Conservation (phyloP, 2,888 invertebrate genomes). For the Tineola bisselliella region DNA sequence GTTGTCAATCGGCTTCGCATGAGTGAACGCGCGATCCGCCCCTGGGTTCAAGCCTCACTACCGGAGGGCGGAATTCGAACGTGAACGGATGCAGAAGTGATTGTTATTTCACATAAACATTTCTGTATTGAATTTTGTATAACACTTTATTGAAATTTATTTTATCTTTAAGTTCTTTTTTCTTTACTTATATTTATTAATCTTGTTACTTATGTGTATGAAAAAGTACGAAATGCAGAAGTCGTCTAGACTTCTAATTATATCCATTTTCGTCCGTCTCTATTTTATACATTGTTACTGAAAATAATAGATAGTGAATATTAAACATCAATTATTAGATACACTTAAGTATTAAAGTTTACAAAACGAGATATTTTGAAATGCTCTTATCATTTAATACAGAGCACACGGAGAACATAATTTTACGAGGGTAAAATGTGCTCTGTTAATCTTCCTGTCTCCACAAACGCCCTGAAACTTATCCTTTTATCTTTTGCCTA, state of each 20-base stretch:
- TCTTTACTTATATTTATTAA: too few species aligned
- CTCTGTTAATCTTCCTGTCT: slow-evolving; percentile 1
- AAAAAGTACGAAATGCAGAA: too few species aligned
- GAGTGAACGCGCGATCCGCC: slow-evolving; percentile 24
- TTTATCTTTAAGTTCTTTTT: neutral
- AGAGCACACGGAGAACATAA: neutral
- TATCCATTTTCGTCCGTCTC: too few species aligned
- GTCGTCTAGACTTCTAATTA: too few species aligned
- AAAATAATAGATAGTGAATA: too few species aligned
- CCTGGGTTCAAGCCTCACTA: neutral
- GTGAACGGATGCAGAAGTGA: slow-evolving; percentile 10
- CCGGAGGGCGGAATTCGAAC: neutral
- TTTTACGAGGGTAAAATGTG: neutral
- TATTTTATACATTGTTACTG: too few species aligned
- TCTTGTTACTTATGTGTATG: too few species aligned
- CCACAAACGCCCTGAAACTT: slow-evolving; percentile 3
- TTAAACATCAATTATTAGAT: too few species aligned
- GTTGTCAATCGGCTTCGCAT: slow-evolving; percentile 51
- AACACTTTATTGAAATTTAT: neutral
- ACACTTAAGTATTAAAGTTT: too few species aligned
- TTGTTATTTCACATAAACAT: slow-evolving; percentile 10
- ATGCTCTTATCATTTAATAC: neutral
- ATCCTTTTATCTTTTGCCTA: slow-evolving; percentile 6
- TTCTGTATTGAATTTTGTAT: slow-evolving; percentile 4
- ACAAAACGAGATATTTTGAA: neutral